These are phyloP conservation scores for Chaetophractus vellerosus DNA, from an alignment of 2,797 vertebrate genomes.

Conservation along the genomic window DNA sequence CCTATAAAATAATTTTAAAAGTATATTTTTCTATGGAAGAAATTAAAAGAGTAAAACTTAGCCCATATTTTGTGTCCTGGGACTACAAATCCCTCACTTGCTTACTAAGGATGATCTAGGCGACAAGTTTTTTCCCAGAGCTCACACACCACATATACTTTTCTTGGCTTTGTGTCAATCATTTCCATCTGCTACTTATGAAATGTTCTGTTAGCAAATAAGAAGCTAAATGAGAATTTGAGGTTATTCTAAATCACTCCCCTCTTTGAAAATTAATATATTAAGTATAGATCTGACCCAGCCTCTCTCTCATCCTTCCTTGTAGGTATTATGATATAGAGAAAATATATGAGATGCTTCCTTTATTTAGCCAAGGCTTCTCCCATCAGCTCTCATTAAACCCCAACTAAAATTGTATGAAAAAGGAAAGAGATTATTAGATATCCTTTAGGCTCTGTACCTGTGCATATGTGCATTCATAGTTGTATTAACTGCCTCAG, in stretches of 20 bases:
- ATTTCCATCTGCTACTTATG: background rate
- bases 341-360: background rate
- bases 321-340: background rate
- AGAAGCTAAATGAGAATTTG: background rate
- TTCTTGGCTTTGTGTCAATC: background rate
- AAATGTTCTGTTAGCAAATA: background rate
- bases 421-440: background rate
- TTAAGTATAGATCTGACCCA: background rate
- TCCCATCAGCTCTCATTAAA: background rate
- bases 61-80: background rate
- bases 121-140: background rate
- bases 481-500: background rate
- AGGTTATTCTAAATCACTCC: background rate
- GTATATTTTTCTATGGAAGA: background rate
- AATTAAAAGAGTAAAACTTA: background rate
- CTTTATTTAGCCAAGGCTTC: background rate
- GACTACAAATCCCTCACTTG: background rate
- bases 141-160: background rate
- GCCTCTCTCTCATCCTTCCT: background rate
- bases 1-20: slow-evolving; percentile 13
- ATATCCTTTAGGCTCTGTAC: background rate
- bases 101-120: background rate
- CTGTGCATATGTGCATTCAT: background rate
- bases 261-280: background rate
- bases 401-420: background rate